Base-by-base conservation (phyloP, 2,797 vertebrate genomes). In the Anabacerthia variegaticeps region DNA sequence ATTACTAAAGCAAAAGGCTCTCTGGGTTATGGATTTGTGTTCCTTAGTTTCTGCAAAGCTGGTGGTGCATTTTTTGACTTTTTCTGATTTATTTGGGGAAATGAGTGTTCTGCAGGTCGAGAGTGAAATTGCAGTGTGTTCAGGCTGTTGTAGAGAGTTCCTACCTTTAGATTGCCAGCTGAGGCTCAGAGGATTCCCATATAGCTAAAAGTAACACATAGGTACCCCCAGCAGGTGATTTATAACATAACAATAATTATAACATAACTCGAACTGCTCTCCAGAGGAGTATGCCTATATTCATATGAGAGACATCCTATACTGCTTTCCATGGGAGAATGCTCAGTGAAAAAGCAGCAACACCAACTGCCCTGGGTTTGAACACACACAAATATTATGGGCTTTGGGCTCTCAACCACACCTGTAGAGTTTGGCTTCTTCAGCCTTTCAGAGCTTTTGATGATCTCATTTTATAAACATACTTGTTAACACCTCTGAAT, bases 401-500 rank as follows among this genome's bases (percentile, higher is more conserved):
- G 43, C 43, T 73, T 80, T 73, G 62, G 34, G 32, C 67, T 79
- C 85, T 37, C 36, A 63, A 7, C 78, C 63, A 41, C 41, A 12
- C 46, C 84, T 82, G 4, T 1, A 34, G 51, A 54, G 44, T 30
- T 34, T 4, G 0, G 1, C 62, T 75, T 54, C 82, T 66, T 48
- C 81, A 55, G 63, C 1, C 41, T 76, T 73, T 14, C 71, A 85
- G 52, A 30, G 80, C 41, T 75, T 77, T 27, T 44, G 41, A 46
- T 85, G 94, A 78, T 16, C 58, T 95, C 69, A 46, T 46, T 74
- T 85, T 67, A 48, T 63, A 83, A 90, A 89, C 46, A n/a, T 3
- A 67, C 56, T 65, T 59, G 37, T 55, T 78, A 74, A 86, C 2
- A 5, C 62, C 66, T 77, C 65, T 86, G 69, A 77, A 88, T 77